Evolutionary conservation across 2,113 vertebrate species (phyloP).

Genomic region (Pseudorectes ferrugineus): DNA sequence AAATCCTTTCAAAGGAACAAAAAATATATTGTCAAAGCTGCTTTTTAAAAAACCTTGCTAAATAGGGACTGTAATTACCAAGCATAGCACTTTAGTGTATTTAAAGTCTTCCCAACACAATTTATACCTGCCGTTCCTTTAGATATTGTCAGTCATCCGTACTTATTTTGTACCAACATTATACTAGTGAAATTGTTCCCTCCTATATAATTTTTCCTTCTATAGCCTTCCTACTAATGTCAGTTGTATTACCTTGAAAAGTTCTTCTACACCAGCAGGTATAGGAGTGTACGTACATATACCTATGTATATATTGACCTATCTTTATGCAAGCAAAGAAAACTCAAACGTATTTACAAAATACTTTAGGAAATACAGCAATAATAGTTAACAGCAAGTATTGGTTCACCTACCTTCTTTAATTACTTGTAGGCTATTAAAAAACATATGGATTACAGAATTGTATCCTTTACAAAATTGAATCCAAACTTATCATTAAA

Average conservation of each 20-base stretch:
- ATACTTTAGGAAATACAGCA: not conserved
- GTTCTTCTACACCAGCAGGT: not conserved
- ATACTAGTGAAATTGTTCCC: not conserved
- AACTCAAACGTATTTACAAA: not conserved
- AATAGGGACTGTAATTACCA: not conserved
- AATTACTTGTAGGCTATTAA: not conserved
- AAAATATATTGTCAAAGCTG: not conserved
- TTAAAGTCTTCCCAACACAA: not conserved
- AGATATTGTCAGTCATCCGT: not conserved
- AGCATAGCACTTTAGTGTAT: not conserved
- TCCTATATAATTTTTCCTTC: not conserved
- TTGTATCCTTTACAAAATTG: not conserved
- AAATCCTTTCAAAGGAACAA: not conserved
- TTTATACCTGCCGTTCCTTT: not conserved
- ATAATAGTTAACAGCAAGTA: not conserved
- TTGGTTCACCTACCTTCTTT: not conserved
- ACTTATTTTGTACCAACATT: not conserved
- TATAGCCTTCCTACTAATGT: not conserved
- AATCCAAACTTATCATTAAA: not conserved
- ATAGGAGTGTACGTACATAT: rapidly evolving
- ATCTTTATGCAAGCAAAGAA: not conserved
- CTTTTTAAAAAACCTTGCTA: not conserved
- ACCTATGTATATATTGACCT: not conserved
- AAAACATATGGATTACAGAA: not conserved
- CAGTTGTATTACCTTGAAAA: not conserved